Conservation (phyloP, 1,140 invertebrate genomes). For the Drosophila nebulosa region DNA sequence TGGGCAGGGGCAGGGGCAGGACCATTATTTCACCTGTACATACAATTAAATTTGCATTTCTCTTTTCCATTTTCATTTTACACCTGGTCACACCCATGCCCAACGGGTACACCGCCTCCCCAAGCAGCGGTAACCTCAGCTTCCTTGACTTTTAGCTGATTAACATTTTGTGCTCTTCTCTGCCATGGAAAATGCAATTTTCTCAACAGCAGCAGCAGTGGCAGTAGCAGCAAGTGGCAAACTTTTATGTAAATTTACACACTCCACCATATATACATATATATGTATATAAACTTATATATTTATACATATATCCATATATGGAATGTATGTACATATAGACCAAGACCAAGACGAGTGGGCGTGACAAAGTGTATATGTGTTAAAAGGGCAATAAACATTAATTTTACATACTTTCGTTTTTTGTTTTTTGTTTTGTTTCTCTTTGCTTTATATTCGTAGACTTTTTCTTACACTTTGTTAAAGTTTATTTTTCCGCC, state of each 20-base stretch:
- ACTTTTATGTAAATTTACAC: constrained; percentile 72
- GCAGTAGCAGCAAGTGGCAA: constrained; percentile 56
- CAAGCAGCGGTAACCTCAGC: constrained; percentile 11
- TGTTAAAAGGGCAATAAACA: constrained; percentile 77
- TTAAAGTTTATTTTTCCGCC: neutral
- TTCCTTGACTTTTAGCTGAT: constrained; percentile 73
- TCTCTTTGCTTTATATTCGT: neutral
- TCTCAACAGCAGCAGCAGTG: constrained; percentile 43
- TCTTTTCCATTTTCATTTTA: constrained; percentile 38
- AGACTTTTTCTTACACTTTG: neutral
- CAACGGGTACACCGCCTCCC: constrained; percentile 8
- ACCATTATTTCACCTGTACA: constrained; percentile 69
- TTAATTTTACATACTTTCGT: constrained; percentile 64
- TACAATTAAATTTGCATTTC: constrained; percentile 79
- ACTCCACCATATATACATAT: constrained; percentile 17
- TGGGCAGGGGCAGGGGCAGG: constrained; percentile 34
- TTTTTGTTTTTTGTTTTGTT: constrained; percentile 21
- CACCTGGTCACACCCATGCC: constrained; percentile 24
- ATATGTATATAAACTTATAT: neutral
- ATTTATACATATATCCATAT: constrained; percentile 8
- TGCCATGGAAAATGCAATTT: constrained; percentile 68
- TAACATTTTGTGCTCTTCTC: constrained; percentile 60
- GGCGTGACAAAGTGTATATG: constrained; percentile 64
- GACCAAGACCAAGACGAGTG: neutral
- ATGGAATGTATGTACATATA: constrained; percentile 5